Conservation (phyloP, 2,797 vertebrate species). For the Avahi laniger region DNA sequence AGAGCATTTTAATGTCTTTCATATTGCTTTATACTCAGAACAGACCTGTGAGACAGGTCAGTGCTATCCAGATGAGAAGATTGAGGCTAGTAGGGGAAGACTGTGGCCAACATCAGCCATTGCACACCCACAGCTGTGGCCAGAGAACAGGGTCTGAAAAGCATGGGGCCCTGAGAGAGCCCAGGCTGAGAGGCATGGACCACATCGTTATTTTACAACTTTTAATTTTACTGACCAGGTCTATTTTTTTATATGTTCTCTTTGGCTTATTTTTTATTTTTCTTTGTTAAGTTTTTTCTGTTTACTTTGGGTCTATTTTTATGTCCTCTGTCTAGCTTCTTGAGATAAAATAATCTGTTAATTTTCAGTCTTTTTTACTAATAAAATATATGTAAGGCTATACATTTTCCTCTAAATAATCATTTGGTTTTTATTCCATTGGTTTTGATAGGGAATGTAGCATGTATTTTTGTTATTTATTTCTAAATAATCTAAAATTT, state of each 20-base stretch:
- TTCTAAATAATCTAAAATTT: conserved; percentile 29
- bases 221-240: background rate
- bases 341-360: background rate
- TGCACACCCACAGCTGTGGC: background rate
- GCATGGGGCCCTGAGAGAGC: fast-evolving
- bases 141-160: background rate
- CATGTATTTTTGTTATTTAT: background rate
- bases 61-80: background rate
- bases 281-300: conserved; percentile 5
- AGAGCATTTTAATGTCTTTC: background rate
- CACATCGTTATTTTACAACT: background rate
- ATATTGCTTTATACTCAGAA: background rate
- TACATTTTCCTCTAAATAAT: background rate
- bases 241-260: background rate
- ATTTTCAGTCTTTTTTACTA: background rate
- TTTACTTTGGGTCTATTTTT: background rate
- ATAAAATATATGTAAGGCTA: background rate
- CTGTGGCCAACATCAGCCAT: background rate
- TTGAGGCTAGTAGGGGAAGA: background rate
- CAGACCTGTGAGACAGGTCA: background rate
- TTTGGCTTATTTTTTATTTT: background rate
- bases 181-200: too few species aligned
- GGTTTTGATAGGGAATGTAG: background rate
- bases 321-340: background rate
- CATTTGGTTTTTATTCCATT: background rate